A percentile compares a stretch with the other conserved stretches of the same genome.
Conservation (phyloP, 2,888 invertebrate genomes). For the Stenotaenia linearis region DNA sequence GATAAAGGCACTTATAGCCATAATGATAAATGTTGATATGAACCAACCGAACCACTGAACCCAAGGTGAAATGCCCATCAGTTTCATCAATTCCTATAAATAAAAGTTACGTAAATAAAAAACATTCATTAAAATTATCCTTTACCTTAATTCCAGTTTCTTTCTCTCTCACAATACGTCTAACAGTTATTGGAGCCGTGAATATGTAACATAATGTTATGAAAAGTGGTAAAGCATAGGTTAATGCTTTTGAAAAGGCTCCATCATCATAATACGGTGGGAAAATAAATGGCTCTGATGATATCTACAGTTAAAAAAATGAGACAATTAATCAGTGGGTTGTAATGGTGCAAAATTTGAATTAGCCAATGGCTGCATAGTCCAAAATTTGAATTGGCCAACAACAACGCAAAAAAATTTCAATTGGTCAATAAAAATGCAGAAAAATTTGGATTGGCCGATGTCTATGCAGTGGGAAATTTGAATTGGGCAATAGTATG, state of each 20-base stretch:
- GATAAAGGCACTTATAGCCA: slow-evolving; percentile 5
- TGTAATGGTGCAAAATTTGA: too few species aligned
- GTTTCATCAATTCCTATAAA: slow-evolving; percentile 28
- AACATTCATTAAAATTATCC: background rate
- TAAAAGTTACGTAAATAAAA: background rate
- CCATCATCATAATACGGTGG: background rate
- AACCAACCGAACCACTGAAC: slow-evolving; percentile 31
- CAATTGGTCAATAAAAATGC: too few species aligned
- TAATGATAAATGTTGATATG: background rate
- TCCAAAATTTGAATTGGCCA: too few species aligned
- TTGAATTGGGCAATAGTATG: too few species aligned
- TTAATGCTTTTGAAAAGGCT: too few species aligned
- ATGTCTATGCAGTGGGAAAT: too few species aligned
- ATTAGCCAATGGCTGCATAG: too few species aligned
- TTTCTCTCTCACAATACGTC: slow-evolving; percentile 19
- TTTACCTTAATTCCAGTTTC: slow-evolving; percentile 28
- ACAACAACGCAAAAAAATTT: too few species aligned
- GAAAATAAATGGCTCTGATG: background rate
- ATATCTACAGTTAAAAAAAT: too few species aligned
- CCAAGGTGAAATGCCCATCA: slow-evolving; percentile 26
- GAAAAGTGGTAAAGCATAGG: background rate
- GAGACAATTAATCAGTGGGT: too few species aligned
- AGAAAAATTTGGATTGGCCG: too few species aligned
- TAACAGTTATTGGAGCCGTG: background rate
- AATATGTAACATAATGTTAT: slow-evolving; percentile 21